These are phyloP conservation scores for Phymastichus coffea DNA, from an alignment of 1,140 invertebrate genomes.

Conservation along the genomic window DNA sequence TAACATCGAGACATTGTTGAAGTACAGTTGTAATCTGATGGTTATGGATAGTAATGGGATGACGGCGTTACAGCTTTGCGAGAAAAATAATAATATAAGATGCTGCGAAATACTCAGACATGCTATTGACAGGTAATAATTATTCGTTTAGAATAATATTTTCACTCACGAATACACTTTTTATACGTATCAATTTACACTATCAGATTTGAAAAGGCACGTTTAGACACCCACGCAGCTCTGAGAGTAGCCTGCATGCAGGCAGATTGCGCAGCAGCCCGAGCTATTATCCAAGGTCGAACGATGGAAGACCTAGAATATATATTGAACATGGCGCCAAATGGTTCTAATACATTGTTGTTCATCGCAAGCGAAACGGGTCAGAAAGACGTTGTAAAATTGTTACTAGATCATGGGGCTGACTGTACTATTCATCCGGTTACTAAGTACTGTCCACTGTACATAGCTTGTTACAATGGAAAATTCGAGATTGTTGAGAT, in stretches of 20 bases:
- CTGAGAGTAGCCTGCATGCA: slow-evolving; percentile 71
- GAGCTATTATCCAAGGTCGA: slow-evolving; percentile 65
- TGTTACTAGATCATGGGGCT: slow-evolving; percentile 78
- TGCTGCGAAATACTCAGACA: slow-evolving; percentile 69
- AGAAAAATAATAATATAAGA: slow-evolving; percentile 68
- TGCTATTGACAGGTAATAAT: slow-evolving; percentile 62
- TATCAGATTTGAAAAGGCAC: slow-evolving; percentile 62
- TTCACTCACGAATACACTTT: too few species aligned
- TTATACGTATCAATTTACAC: neutral
- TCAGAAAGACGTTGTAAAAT: slow-evolving; percentile 74
- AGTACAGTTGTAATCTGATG: slow-evolving; percentile 67
- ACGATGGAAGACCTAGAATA: slow-evolving; percentile 64
- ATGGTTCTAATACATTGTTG: slow-evolving; percentile 81
- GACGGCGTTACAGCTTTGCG: slow-evolving; percentile 74
- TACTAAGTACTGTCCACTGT: slow-evolving; percentile 89
- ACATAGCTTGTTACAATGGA: slow-evolving; percentile 87
- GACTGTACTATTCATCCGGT: slow-evolving; percentile 85
- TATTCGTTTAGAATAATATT: too few species aligned
- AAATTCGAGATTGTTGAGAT: slow-evolving; percentile 78
- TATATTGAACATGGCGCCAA: slow-evolving; percentile 82
- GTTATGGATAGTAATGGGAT: slow-evolving; percentile 67
- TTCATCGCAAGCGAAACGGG: slow-evolving; percentile 84
- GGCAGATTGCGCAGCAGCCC: slow-evolving; percentile 66
- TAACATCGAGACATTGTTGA: slow-evolving; percentile 69
- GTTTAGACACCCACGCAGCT: slow-evolving; percentile 68